A percentile compares a stretch with the other conserved stretches of the same genome.
phyloP scores from a whole-genome alignment of 1,140 invertebrate genomes.

The Eufriesea mexicana region DNA sequence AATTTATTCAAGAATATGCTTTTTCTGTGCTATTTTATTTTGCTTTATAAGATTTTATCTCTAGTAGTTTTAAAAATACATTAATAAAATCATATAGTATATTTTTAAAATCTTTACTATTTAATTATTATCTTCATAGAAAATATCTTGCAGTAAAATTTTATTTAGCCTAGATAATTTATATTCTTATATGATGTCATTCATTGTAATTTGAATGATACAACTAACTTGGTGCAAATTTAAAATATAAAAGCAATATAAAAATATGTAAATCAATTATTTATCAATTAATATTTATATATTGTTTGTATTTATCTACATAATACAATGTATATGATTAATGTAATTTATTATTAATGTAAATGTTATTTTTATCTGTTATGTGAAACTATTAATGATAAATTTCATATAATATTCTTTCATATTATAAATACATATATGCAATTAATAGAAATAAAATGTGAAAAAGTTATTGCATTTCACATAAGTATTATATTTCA shows the following conservation, averaged over 20 bases:
- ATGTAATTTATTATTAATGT: not conserved
- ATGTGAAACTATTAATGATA: not conserved
- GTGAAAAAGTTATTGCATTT: not conserved
- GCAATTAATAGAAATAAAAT: not conserved
- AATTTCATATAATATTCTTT: not conserved
- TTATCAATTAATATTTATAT: not conserved
- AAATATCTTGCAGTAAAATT: not conserved
- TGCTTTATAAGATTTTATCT: too few relatives aligned
- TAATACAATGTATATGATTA: not conserved
- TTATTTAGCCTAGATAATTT: constrained; percentile 6
- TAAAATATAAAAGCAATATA: not conserved
- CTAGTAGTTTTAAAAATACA: too few relatives aligned
- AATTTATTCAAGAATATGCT: too few relatives aligned
- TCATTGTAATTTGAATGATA: not conserved
- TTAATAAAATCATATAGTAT: not conserved
- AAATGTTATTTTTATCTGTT: not conserved
- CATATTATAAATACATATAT: not conserved
- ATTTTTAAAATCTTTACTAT: not conserved
- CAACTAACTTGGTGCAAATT: not conserved
- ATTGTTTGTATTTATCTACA: not conserved
- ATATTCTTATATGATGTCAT: not conserved
- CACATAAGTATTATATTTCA: not conserved
- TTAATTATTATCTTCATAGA: constrained; percentile 5
- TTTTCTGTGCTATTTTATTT: too few relatives aligned
- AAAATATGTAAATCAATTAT: not conserved